Evolutionary conservation across 2,888 invertebrate species (phyloP), one percentile per base, ranked within the genome.

Genomic region (Amaurobius ferox): DNA sequence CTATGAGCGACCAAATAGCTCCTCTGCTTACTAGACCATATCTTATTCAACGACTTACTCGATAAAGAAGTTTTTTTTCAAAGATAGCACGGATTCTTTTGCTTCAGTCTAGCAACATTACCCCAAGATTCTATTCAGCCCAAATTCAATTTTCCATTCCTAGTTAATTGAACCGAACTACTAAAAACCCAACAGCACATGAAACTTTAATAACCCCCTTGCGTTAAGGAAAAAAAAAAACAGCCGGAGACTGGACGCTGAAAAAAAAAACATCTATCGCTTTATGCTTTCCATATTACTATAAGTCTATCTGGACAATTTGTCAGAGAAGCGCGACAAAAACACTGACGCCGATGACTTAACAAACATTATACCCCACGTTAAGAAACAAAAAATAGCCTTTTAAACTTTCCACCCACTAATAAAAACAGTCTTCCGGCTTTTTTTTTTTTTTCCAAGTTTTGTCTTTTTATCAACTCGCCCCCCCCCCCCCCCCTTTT

Each of bases 331-430:
- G 28, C 11, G 64, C 77, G 71, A 85, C 83, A 85, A 85, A 83
- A 85, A 85, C 83, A 85, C 66, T 55, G 48, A 66, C 72, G 77
- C 72, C 83, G 40, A 77, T 77, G 83, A 85, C 64, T 85, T 77
- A 85, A 77, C 83, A 85, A 85, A 77, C 83, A 83, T 83, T 77
- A 72, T 40, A 71, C 77, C 55, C 55, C 44, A 40, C 76, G 76
- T 72, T 66, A 44, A 26, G 48, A 23, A 44, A 62, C 29, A 48
- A 72, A 71, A 44, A 35, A 48, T 32, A 66, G 23, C 67, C 67
- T 71, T 61, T 26, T 48, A 77, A 77, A 77, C 66, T 77, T 77
- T 77, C 72, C 72, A 77, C 66, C 72, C 76, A 64, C 72, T 85
- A 71, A 71, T 85, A 72, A 85, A 85, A 85, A 76, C 74, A 48